These are phyloP conservation scores for Euwallacea similis DNA, from an alignment of 1,140 invertebrate genomes.

Conservation along the genomic window DNA sequence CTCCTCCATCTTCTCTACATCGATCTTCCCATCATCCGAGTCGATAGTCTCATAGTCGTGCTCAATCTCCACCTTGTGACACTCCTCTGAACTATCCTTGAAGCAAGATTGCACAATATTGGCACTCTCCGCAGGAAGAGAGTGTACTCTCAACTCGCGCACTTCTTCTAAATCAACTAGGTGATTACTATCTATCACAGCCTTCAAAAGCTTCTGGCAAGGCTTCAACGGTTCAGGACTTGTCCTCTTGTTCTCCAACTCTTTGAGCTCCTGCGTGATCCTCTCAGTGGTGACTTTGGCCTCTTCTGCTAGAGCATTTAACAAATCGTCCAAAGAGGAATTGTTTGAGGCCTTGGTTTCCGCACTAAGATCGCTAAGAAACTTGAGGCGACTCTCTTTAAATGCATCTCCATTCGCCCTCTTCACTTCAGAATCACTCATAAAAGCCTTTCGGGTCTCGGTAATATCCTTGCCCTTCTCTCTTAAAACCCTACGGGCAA, in stretches of 20 bases:
- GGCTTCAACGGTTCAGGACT: constrained; percentile 48
- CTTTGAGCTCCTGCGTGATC: constrained; percentile 57
- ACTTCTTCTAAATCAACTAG: constrained; percentile 42
- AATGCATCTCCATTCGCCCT: constrained; percentile 25
- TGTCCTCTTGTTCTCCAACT: constrained; percentile 12
- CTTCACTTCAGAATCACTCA: constrained; percentile 49
- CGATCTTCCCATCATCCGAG: constrained; percentile 41
- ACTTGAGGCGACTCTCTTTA: constrained; percentile 41
- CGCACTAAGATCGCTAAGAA: constrained; percentile 46
- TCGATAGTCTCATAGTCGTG: constrained; percentile 52
- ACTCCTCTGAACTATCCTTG: constrained; percentile 42
- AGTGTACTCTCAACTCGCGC: constrained; percentile 45
- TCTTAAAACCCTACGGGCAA: constrained; percentile 49
- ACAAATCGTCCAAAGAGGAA: constrained; percentile 49
- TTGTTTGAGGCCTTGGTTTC: constrained; percentile 39
- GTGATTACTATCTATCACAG: constrained; percentile 50
- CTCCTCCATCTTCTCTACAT: constrained; percentile 11
- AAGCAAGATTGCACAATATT: constrained; percentile 38
- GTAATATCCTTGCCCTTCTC: constrained; percentile 50
- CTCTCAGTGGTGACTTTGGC: constrained; percentile 59
- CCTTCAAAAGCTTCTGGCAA: constrained; percentile 55
- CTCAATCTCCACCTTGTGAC: constrained; percentile 35
- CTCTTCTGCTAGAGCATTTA: constrained; percentile 50
- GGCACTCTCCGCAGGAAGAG: constrained; percentile 34
- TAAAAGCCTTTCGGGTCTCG: constrained; percentile 47